A percentile compares a stretch with the other conserved stretches of the same genome.
Conservation (phyloP, 2,113 vertebrate genomes). For the Pagrus major region DNA sequence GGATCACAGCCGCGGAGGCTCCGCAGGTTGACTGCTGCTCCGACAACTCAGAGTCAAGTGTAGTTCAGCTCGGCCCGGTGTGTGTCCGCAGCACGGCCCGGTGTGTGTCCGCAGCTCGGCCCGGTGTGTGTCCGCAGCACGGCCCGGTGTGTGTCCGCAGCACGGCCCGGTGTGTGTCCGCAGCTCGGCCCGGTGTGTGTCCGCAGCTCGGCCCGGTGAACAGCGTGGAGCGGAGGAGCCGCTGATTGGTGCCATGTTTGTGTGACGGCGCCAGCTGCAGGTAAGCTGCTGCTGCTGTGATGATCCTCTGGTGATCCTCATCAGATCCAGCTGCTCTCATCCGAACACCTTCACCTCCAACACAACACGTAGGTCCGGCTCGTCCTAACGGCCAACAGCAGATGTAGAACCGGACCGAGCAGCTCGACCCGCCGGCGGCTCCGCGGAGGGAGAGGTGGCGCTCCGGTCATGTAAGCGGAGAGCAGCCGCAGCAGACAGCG, state of each 20-base stretch:
- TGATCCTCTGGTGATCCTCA: too few relatives aligned
- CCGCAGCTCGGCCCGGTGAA: too few relatives aligned
- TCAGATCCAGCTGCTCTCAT: too few relatives aligned
- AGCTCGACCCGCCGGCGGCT: conserved; percentile 34
- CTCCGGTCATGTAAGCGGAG: neutral
- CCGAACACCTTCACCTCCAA: neutral
- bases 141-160: too few relatives aligned
- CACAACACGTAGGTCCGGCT: too few relatives aligned
- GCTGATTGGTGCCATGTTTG: conserved; percentile 51
- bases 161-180: too few relatives aligned
- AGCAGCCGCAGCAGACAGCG: neutral
- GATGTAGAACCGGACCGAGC: conserved; percentile 11
- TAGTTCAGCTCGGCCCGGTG: too few relatives aligned
- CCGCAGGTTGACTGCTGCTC: conserved; percentile 1
- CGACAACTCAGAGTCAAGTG: conserved; percentile 38
- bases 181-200: too few relatives aligned
- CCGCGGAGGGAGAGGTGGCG: neutral
- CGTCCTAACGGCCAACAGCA: neutral
- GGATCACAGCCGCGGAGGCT: neutral
- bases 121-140: too few relatives aligned
- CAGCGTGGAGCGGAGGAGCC: neutral
- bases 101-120: too few relatives aligned
- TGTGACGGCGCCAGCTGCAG: conserved; percentile 53
- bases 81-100: too few relatives aligned
- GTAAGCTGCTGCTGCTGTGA: conserved; percentile 48